phyloP scores from a whole-genome alignment of 2,888 invertebrate genomes.

The Ditylenchus weischeri region DNA sequence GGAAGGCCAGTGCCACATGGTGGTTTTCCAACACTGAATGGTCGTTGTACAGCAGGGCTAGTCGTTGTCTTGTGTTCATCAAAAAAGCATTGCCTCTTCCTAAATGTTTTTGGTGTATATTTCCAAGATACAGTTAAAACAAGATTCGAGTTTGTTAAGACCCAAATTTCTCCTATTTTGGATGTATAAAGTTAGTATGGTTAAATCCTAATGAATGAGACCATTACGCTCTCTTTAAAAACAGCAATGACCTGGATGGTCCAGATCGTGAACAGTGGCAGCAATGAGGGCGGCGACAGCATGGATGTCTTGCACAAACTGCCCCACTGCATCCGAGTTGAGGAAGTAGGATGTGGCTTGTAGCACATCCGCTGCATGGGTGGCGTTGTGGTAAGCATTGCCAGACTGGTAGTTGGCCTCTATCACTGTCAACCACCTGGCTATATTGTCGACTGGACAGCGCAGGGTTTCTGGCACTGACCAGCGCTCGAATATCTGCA shows the following conservation, averaged over 20 bases:
- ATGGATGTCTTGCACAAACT: conserved; percentile 77
- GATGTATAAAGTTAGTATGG: too few relatives aligned
- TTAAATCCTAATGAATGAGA: background rate
- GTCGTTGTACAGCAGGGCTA: conserved; percentile 93
- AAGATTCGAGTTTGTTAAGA: too few relatives aligned
- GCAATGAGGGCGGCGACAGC: conserved; percentile 86
- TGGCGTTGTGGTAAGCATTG: conserved; percentile 94
- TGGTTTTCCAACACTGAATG: conserved; percentile 87
- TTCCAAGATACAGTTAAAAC: background rate
- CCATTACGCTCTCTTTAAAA: too few relatives aligned
- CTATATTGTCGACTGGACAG: conserved; percentile 71
- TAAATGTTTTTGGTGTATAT: background rate
- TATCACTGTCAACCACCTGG: conserved; percentile 71
- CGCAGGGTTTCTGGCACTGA: conserved; percentile 78
- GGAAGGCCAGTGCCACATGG: conserved; percentile 90
- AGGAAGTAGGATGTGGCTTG: conserved; percentile 87
- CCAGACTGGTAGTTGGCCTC: conserved; percentile 76
- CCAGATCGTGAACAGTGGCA: conserved; percentile 86
- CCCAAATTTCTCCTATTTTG: too few relatives aligned
- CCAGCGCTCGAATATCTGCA: conserved; percentile 72
- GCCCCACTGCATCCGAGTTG: conserved; percentile 71
- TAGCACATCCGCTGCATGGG: conserved; percentile 75
- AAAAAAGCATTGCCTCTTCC: conserved; percentile 86
- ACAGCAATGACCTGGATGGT: conserved; percentile 27
- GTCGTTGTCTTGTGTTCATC: conserved; percentile 82